These are phyloP conservation scores for Torymus tubicola DNA, from an alignment of 2,888 invertebrate species.

Conservation along the genomic window DNA sequence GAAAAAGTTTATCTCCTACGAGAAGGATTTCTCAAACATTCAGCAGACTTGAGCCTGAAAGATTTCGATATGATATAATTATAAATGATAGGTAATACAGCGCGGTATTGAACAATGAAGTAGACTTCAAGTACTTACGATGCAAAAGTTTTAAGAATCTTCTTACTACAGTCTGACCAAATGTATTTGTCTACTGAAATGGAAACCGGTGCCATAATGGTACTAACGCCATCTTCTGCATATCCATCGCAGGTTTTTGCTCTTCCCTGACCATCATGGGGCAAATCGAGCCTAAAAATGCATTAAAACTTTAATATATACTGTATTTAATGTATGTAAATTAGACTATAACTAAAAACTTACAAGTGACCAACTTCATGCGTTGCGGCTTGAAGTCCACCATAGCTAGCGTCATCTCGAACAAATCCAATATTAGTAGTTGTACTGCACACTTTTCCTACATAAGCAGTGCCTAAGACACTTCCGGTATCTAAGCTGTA, in stretches of 20 bases:
- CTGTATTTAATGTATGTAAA: too few species aligned
- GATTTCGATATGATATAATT: neutral
- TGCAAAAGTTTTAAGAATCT: slow-evolving; percentile 23
- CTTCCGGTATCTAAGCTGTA: slow-evolving; percentile 3
- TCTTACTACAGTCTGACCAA: slow-evolving; percentile 39
- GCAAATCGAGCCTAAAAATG: slow-evolving; percentile 34
- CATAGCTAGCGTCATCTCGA: slow-evolving; percentile 32
- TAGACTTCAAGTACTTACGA: slow-evolving; percentile 18
- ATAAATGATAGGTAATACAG: neutral
- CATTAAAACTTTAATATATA: too few species aligned
- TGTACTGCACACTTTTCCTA: slow-evolving; percentile 5
- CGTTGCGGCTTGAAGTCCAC: slow-evolving; percentile 27
- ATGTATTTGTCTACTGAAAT: neutral
- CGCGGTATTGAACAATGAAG: neutral
- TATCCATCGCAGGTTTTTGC: slow-evolving; percentile 3
- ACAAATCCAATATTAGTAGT: slow-evolving; percentile 32
- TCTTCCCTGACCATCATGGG: slow-evolving; percentile 4
- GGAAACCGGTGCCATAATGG: slow-evolving; percentile 27
- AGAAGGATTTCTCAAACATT: too few species aligned
- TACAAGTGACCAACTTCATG: slow-evolving; percentile 56
- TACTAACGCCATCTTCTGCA: slow-evolving; percentile 1
- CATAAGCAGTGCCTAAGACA: slow-evolving; percentile 18
- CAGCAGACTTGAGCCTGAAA: slow-evolving; percentile 27
- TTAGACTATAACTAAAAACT: too few species aligned
- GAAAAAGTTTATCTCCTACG: too few species aligned